phyloP scores from a whole-genome alignment of 2,113 vertebrate genomes.

The Mystacornis crossleyi region DNA sequence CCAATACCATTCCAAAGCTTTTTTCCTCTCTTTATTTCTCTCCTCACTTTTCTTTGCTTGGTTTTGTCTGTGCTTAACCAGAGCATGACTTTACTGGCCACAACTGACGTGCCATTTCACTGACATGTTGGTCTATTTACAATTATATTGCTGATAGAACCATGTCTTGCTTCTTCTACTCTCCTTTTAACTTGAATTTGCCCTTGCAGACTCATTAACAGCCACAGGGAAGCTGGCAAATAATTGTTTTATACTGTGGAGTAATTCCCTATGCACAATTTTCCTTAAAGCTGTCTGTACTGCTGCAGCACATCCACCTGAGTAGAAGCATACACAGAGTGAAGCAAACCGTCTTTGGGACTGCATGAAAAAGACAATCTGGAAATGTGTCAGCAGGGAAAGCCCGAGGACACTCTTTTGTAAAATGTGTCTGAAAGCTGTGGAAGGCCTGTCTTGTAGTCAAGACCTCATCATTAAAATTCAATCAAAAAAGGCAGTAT shows the following conservation, averaged over 20 bases:
- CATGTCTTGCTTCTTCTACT: not conserved
- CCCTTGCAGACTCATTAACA: not conserved
- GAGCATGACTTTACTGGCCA: not conserved
- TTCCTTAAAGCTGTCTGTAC: not conserved
- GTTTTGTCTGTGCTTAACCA: not conserved
- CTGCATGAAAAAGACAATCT: not conserved
- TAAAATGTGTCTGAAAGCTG: not conserved
- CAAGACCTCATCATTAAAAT: conserved; percentile 60
- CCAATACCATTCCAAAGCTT: not conserved
- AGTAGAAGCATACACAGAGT: not conserved
- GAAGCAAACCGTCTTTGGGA: not conserved
- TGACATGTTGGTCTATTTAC: not conserved
- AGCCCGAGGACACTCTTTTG: not conserved
- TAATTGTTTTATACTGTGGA: not conserved
- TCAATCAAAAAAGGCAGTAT: conserved; percentile 55
- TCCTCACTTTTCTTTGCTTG: not conserved
- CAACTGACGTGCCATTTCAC: not conserved
- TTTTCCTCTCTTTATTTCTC: not conserved
- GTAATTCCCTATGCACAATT: not conserved
- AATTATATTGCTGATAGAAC: not conserved
- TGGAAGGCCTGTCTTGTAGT: conserved; percentile 17
- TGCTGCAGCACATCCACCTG: not conserved
- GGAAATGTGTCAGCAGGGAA: conserved; percentile 3
- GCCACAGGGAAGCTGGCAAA: not conserved
- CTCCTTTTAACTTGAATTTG: not conserved